A percentile compares a stretch with the other conserved stretches of the same genome.
Conservation (phyloP, 2,888 invertebrate genomes). For the Masnerella sp. region DNA sequence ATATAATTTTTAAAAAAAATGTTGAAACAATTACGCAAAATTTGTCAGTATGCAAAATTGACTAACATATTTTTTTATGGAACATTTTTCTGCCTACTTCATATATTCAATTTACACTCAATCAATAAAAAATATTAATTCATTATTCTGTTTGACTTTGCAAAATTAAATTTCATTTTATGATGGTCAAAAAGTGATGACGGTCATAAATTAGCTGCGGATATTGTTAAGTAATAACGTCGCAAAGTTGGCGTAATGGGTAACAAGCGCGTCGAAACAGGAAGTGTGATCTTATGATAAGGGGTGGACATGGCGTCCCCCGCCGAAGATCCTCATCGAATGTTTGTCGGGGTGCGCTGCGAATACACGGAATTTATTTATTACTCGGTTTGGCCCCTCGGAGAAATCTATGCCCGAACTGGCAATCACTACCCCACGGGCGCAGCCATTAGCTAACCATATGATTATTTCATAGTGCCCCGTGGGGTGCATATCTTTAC, state of each 20-base stretch:
- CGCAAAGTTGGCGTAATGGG: conserved; percentile 46
- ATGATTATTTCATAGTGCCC: conserved; percentile 77
- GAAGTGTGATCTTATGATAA: conserved; percentile 53
- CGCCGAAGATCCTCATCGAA: conserved; percentile 76
- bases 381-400: conserved; percentile 68
- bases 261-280: conserved; percentile 56
- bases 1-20: too few species aligned
- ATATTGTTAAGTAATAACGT: conserved; percentile 44
- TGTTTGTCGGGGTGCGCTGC: conserved; percentile 70
- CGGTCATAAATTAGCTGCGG: conserved; percentile 26
- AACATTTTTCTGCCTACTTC: too few species aligned
- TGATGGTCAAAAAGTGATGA: too few species aligned
- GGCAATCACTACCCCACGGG: conserved; percentile 72
- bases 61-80: too few species aligned
- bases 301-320: conserved; percentile 56
- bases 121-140: too few species aligned
- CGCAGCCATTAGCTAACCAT: conserved; percentile 77
- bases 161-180: too few species aligned
- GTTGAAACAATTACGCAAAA: too few species aligned
- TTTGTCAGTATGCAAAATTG: too few species aligned
- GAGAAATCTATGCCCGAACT: conserved; percentile 66
- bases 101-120: too few species aligned
- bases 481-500: conserved; percentile 66
- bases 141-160: too few species aligned
- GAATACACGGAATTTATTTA: conserved; percentile 77